Percentiles rank a stretch among this genome's conserved stretches.
Conservation (phyloP, 1,140 invertebrate species). For the Helicoverpa zea region DNA sequence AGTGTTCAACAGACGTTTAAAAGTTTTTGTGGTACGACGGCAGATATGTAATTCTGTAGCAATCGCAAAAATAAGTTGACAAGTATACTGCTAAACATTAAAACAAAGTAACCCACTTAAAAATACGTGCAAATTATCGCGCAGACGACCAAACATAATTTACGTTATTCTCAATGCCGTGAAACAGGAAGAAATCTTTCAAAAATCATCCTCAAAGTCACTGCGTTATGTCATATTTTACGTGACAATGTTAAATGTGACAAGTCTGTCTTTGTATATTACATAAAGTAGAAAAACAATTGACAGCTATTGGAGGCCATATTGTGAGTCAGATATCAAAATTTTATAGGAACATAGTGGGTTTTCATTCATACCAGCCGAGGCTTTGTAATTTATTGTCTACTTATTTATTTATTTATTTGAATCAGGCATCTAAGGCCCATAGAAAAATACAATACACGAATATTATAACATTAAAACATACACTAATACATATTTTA, state of each 20-base stretch:
- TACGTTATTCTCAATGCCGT: background rate
- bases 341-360: background rate
- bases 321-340: background rate
- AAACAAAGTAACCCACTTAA: background rate
- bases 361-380: no score
- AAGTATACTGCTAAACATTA: background rate
- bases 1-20: no score
- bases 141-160: background rate
- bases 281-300: background rate
- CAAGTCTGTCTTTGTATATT: background rate
- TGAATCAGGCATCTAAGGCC: no score
- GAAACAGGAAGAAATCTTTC: background rate
- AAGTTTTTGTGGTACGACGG: no score
- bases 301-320: background rate
- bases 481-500: no score
- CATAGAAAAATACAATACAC: no score
- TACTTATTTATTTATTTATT: no score
- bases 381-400: no score
- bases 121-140: background rate
- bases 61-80: no score
- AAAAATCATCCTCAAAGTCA: constrained; percentile 8
- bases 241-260: background rate
- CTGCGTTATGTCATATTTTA: constrained; percentile 26
- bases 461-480: no score
- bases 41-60: no score